Evolutionary conservation across 2,888 invertebrate species (phyloP), one percentile per base, ranked within the genome.

Genomic region (Drosophila siamana): DNA sequence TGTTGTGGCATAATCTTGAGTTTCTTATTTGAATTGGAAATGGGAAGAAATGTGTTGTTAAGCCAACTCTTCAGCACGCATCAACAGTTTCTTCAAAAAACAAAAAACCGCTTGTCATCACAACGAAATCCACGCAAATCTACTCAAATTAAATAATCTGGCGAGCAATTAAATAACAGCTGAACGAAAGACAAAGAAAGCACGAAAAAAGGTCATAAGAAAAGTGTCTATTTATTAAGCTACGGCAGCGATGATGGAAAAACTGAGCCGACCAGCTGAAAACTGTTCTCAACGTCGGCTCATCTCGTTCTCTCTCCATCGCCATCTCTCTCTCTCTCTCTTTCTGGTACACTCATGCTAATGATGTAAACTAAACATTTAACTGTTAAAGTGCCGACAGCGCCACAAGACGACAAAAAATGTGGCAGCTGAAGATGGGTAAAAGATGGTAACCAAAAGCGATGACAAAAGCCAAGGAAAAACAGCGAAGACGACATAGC

Each of bases 351-450:
- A 47, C 65, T 64, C 62, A 89, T 89, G 80, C 80, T 86, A 89
- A 89, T 89, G 88, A 89, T 89, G 86, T 80, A 86, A 86, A 83
- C 75, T 71, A 86, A 72, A 43, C 80, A 76, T 88, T 86, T 88
- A 89, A 89, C 89, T 78, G 85, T 85, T 85, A 79, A 84, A 68
- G 65, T 63, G 77, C 86, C 89, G 78, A 71, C 69, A 88, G 89
- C 78, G 54, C 69, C 74, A 78, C 74, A 60, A 70, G 67, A 52
- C 40, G 68, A 57, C 61, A 50, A 73, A 71, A 55, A 61, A 44
- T 68, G 69, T 61, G 64, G 54, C 78, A 69, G 50, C 77, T 67
- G 48, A 52, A 62, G 55, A 72, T 38, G 38, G 26, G 19, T 8
- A 56, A 62, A 52, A 67, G 73, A 72, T 55, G 66, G 41, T 47